These are phyloP conservation scores for Caenorhabditis briggsae DNA, from an alignment of 1,140 invertebrate genomes.

Conservation along the genomic window DNA sequence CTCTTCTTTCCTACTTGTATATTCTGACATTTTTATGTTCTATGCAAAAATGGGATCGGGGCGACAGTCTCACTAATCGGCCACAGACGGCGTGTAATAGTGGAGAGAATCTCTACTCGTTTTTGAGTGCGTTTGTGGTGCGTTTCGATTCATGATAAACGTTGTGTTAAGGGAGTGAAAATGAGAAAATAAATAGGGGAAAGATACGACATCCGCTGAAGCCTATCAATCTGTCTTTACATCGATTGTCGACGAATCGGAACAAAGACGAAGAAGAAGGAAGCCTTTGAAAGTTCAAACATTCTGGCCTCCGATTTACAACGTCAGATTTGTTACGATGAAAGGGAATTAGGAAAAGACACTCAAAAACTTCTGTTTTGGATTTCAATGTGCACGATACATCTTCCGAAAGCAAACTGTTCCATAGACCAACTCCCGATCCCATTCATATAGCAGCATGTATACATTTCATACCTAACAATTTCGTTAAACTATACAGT, in stretches of 20 bases:
- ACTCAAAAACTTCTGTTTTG: background rate
- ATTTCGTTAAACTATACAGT: slow-evolving; percentile 29
- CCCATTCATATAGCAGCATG: background rate
- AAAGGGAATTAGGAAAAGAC: background rate
- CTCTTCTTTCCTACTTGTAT: slow-evolving; percentile 14
- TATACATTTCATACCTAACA: background rate
- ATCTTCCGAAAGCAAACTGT: background rate
- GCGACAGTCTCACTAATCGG: background rate
- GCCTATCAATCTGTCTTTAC: slow-evolving; percentile 31
- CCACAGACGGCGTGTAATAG: background rate
- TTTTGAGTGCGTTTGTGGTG: slow-evolving; percentile 44
- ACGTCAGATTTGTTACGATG: slow-evolving; percentile 9
- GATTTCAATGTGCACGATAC: no score
- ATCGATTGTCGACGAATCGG: background rate
- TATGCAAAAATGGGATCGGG: background rate
- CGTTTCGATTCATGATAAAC: slow-evolving; percentile 43
- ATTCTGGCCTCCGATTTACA: slow-evolving; percentile 1
- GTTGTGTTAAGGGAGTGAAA: background rate
- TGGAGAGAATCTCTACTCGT: background rate
- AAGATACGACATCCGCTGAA: background rate
- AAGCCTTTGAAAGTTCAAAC: slow-evolving; percentile 53
- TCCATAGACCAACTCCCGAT: background rate
- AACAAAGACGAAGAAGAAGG: background rate
- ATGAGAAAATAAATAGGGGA: background rate
- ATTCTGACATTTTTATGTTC: background rate